Base-by-base conservation (phyloP, 2,888 invertebrate genomes). In the Epistrophe grossulariae region DNA sequence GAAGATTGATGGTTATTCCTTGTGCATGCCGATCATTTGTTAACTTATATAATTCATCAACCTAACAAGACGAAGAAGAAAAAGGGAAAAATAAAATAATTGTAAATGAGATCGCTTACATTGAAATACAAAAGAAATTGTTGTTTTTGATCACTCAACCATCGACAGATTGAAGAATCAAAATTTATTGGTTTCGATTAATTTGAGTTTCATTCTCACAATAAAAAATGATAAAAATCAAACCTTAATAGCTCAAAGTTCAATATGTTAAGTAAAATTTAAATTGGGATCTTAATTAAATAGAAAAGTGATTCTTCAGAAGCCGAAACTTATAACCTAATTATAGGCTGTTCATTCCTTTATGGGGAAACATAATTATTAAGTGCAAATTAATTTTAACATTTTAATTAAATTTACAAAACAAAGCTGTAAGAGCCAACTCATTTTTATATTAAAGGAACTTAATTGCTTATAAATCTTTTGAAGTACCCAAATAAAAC, bases 151-250 rank as follows among this genome's bases (percentile, higher is more conserved):
- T 48, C 24, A 48, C 31, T 19, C 28, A 31, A 19, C 17, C 28
- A 48, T 38, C 35, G 15, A 50, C 19, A 35, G 17, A 38, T 50
- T 38, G 31, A 68, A 50, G 31, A 68, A 50, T 68, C 48, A 19
- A 50, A 68, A 68, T 68, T 68, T 50, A 68, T 68, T 50, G 50
- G 19, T 68, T 68, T 9, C 68, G 68, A 68, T 50, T 68, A 68
- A 38, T 68, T 50, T 68, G 50, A 19, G 35, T 31, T 48, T 45
- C 6, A 66, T 48, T 48, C 13, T 8, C 2, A 62, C 13, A 17
- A 43, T 31, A 66, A 45, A 66, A 24, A 5, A 11, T n/a, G 0
- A 24, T 0, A 10, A 31, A 45, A 17, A 45, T 31, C 31, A 66
- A 24, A 48, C 0, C 2, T 50, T 50, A 68, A 31, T 48, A 19